phyloP scores from a whole-genome alignment of 2,113 vertebrate genomes.

The Romanogobio albipinnatus region DNA sequence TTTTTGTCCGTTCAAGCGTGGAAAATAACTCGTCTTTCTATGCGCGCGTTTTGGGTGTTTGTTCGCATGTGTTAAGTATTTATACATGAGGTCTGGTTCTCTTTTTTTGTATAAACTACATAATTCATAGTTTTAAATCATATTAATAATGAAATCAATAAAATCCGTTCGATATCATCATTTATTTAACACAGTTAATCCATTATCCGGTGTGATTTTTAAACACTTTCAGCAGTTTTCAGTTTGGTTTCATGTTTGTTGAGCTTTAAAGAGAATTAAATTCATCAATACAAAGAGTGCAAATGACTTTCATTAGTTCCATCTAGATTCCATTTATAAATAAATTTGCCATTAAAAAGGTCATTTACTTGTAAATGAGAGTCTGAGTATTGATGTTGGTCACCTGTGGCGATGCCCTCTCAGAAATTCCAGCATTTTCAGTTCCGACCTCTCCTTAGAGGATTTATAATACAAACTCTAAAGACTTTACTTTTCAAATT shows the following conservation, averaged over 20 bases:
- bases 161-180: neutral
- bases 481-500: neutral
- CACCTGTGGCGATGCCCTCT: neutral
- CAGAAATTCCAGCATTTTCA: neutral
- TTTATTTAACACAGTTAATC: neutral
- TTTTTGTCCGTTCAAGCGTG: too few relatives aligned
- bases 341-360: constrained; percentile 28
- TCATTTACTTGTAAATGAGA: constrained; percentile 31
- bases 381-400: constrained; percentile 6
- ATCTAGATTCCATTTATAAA: constrained; percentile 17
- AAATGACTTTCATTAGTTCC: constrained; percentile 8
- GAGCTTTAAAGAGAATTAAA: neutral
- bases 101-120: neutral
- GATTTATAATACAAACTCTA: neutral
- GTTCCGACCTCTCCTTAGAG: neutral
- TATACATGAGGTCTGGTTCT: neutral
- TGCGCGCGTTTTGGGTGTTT: too few relatives aligned
- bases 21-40: too few relatives aligned
- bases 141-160: neutral
- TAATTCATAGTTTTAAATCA: neutral
- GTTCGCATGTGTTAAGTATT: too few relatives aligned
- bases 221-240: neutral
- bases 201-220: neutral
- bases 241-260: neutral
- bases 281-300: constrained; percentile 15